phyloP scores from a whole-genome alignment of 2,888 invertebrate genomes.

The Euplexia lucipara region DNA sequence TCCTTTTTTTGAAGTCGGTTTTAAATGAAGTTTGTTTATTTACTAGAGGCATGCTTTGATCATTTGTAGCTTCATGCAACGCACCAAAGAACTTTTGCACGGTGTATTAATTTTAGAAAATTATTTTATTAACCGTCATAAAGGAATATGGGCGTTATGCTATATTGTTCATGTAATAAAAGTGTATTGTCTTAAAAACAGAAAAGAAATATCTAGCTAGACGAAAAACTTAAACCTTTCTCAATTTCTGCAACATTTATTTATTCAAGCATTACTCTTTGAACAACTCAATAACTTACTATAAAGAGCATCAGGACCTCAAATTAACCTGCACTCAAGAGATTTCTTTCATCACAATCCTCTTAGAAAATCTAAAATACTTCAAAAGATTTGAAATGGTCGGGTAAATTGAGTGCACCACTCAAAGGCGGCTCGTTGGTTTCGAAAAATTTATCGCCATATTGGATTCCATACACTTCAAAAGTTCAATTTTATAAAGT shows the following conservation, averaged over 20 bases:
- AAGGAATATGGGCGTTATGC: too few relatives aligned
- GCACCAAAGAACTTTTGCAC: too few relatives aligned
- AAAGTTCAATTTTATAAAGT: conserved; percentile 39
- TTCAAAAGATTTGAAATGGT: conserved; percentile 37
- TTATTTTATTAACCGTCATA: too few relatives aligned
- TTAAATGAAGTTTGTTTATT: too few relatives aligned
- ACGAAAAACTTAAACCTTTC: too few relatives aligned
- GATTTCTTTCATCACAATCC: conserved; percentile 23
- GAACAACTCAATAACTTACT: conserved; percentile 15
- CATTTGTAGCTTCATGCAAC: too few relatives aligned
- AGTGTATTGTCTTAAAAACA: too few relatives aligned
- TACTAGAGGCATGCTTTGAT: too few relatives aligned
- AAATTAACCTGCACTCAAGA: conserved; percentile 41
- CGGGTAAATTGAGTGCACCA: conserved; percentile 38
- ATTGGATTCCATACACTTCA: conserved; percentile 28
- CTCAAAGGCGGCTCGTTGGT: conserved; percentile 37
- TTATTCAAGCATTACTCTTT: conserved; percentile 3
- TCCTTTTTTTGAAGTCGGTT: too few relatives aligned
- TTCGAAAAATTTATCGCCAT: conserved; percentile 45
- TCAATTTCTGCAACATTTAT: conserved; percentile 12
- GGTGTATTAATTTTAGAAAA: too few relatives aligned
- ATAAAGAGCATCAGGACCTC: conserved; percentile 12
- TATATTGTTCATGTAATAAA: too few relatives aligned
- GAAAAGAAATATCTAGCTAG: too few relatives aligned
- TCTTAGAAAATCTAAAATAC: conserved; percentile 24